A percentile compares a stretch with the other conserved stretches of the same genome.
Evolutionary conservation across 2,888 invertebrate genomes (phyloP).

Genomic region (Formica aserva): DNA sequence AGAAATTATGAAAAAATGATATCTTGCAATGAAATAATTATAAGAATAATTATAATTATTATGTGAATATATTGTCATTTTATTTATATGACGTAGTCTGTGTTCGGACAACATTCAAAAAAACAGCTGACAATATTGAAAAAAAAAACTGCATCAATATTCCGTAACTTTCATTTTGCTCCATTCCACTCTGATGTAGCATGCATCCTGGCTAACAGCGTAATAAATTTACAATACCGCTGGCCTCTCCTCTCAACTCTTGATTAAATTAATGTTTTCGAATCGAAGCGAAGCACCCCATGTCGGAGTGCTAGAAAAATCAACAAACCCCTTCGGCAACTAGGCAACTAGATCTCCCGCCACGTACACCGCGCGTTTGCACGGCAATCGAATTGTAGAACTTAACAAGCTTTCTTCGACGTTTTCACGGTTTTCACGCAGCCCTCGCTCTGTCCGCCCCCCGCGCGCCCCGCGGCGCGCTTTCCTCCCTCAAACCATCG

Average conservation of each 20-base stretch:
- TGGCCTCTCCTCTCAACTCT: background rate
- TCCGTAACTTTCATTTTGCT: slow-evolving; percentile 25
- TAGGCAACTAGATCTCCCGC: background rate
- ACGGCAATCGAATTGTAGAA: slow-evolving; percentile 49
- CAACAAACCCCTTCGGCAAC: slow-evolving; percentile 44
- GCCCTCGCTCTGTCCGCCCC: background rate
- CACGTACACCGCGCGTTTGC: slow-evolving; percentile 25
- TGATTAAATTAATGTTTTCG: slow-evolving; percentile 53
- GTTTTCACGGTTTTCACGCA: slow-evolving; percentile 31
- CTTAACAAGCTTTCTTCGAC: slow-evolving; percentile 55
- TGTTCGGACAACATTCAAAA: background rate
- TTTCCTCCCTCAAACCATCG: slow-evolving; percentile 35
- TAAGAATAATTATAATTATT: background rate
- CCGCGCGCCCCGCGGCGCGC: background rate
- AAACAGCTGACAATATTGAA: background rate
- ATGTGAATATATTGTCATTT: background rate
- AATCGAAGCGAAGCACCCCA: slow-evolving; percentile 35
- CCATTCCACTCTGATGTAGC: slow-evolving; percentile 16
- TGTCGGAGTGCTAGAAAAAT: slow-evolving; percentile 21
- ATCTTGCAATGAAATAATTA: background rate
- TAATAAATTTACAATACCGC: slow-evolving; percentile 40
- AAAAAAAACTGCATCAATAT: slow-evolving; percentile 16
- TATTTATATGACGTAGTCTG: background rate
- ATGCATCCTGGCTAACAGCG: slow-evolving; percentile 6
- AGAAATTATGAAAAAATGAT: background rate